Evolutionary conservation across 2,888 invertebrate genomes (phyloP).

Genomic region (Torymus aiolomorphi): DNA sequence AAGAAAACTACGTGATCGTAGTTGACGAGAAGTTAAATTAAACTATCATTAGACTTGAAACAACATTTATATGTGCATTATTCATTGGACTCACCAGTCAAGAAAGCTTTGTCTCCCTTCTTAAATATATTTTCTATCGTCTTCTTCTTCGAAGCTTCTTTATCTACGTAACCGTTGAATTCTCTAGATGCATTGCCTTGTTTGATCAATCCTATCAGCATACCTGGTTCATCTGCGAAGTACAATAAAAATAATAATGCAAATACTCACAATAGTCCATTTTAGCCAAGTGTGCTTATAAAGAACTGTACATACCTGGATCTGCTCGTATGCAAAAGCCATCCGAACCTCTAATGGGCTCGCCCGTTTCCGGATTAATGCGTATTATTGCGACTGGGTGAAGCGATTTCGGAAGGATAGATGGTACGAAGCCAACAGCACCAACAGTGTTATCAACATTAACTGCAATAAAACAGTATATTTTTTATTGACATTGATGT

Average conservation of each 20-base stretch:
- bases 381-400: slow-evolving; percentile 96
- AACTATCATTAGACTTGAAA: background rate
- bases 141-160: slow-evolving; percentile 81
- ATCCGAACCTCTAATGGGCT: slow-evolving; percentile 87
- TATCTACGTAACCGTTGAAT: slow-evolving; percentile 83
- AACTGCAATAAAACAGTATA: slow-evolving; percentile 74
- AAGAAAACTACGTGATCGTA: no score
- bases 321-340: slow-evolving; percentile 85
- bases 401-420: slow-evolving; percentile 77
- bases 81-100: slow-evolving; percentile 75
- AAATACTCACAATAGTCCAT: background rate
- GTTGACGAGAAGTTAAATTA: no score
- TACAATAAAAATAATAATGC: background rate
- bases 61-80: background rate
- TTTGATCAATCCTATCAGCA: slow-evolving; percentile 86
- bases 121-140: slow-evolving; percentile 80
- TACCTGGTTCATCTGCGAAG: slow-evolving; percentile 86
- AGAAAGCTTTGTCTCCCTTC: slow-evolving; percentile 82
- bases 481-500: no score
- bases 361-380: slow-evolving; percentile 90
- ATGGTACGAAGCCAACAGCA: slow-evolving; percentile 82
- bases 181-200: slow-evolving; percentile 81
- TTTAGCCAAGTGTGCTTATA: background rate
- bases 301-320: slow-evolving; percentile 62
- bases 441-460: slow-evolving; percentile 82